Evolutionary conservation across 2,797 vertebrate species (phyloP).

Genomic region (Pelobates cultripes): DNA sequence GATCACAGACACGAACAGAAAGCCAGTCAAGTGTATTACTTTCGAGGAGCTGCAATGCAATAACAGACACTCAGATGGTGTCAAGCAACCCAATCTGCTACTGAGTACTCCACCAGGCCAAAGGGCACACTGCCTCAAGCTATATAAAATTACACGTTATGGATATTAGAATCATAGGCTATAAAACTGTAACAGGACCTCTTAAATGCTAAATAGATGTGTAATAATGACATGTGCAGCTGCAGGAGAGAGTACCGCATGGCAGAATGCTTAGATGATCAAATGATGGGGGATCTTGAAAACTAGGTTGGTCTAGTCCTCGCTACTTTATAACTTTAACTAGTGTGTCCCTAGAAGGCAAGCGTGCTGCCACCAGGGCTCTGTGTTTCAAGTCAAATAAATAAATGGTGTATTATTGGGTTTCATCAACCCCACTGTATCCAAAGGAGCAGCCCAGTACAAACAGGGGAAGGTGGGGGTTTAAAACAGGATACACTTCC

Average conservation of each 20-base stretch:
- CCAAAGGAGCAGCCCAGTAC: conserved; percentile 16
- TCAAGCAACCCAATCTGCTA: too few species aligned
- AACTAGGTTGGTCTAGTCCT: too few species aligned
- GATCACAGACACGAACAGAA: background rate
- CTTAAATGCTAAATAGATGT: background rate
- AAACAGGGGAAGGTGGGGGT: conserved; percentile 27
- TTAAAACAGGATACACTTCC: conserved; percentile 54
- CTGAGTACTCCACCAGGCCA: background rate
- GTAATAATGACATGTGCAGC: background rate
- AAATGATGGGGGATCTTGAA: too few species aligned
- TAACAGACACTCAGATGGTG: background rate
- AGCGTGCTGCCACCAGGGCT: too few species aligned
- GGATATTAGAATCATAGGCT: background rate
- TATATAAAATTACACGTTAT: background rate
- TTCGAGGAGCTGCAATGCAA: background rate
- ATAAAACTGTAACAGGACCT: background rate
- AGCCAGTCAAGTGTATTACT: background rate
- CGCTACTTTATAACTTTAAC: too few species aligned
- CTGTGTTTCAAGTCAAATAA: background rate
- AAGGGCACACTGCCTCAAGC: background rate
- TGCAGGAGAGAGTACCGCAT: background rate
- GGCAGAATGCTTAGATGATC: too few species aligned
- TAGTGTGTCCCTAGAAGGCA: too few species aligned
- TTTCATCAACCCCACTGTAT: background rate
- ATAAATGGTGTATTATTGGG: background rate